A percentile compares a stretch with the other conserved stretches of the same genome.
phyloP scores from a whole-genome alignment of 2,888 invertebrate species.

The Synanthedon andrenaeformis region DNA sequence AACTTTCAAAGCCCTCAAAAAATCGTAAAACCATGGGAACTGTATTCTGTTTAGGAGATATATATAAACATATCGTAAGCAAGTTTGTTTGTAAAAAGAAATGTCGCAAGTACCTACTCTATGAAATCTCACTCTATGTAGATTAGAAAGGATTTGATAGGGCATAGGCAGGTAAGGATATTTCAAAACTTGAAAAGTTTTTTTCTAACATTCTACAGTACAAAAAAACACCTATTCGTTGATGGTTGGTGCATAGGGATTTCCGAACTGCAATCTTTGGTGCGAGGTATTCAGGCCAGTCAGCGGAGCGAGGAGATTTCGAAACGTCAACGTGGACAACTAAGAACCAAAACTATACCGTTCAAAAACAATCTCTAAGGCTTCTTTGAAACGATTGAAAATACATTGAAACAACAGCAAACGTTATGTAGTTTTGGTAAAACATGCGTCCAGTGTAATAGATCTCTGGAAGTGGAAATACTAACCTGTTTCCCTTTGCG shows the following conservation, averaged over 20 bases:
- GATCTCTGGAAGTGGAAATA: slow-evolving; percentile 14
- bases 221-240: background rate
- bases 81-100: too few relatives aligned
- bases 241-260: slow-evolving; percentile 4
- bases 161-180: background rate
- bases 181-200: background rate
- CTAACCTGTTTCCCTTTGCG: background rate
- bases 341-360: background rate
- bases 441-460: slow-evolving; percentile 11
- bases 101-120: too few relatives aligned
- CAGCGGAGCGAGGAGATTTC: slow-evolving; percentile 35
- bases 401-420: too few relatives aligned
- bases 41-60: too few relatives aligned
- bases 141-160: too few relatives aligned
- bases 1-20: too few relatives aligned
- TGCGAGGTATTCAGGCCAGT: slow-evolving; percentile 46
- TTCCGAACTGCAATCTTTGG: slow-evolving; percentile 36
- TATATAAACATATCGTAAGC: too few relatives aligned
- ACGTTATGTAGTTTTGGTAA: too few relatives aligned
- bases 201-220: background rate
- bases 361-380: background rate
- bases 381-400: too few relatives aligned
- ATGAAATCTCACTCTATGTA: too few relatives aligned
- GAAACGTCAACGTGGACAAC: slow-evolving; percentile 23
- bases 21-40: too few relatives aligned